Percentiles rank a stretch among this genome's conserved stretches.
Conservation (phyloP, 2,113 vertebrate genomes). For the Laticauda colubrina region DNA sequence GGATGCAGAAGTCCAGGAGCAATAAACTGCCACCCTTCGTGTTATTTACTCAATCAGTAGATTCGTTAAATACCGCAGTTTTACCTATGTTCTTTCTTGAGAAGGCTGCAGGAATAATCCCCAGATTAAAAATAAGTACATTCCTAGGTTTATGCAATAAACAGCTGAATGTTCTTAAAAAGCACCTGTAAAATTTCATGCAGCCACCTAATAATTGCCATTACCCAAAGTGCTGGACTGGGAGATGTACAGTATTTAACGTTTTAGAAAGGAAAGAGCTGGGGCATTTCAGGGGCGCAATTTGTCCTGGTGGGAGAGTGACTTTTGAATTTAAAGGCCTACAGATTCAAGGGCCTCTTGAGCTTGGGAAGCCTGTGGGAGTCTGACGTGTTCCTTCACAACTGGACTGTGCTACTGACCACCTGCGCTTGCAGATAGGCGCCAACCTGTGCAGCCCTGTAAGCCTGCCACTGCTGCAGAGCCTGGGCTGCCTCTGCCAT, state of each 20-base stretch:
- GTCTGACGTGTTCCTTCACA: not conserved
- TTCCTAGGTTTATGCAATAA: not conserved
- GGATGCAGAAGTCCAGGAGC: not conserved
- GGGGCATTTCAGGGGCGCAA: not conserved
- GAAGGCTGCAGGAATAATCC: not conserved
- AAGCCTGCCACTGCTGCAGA: not conserved
- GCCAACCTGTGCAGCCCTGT: not conserved
- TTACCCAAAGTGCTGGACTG: not conserved
- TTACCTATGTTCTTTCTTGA: not conserved
- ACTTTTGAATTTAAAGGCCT: not conserved
- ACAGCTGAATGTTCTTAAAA: not conserved
- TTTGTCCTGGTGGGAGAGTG: not conserved
- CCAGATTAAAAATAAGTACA: not conserved
- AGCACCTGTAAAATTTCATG: not conserved
- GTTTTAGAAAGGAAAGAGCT: not conserved
- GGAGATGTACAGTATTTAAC: not conserved
- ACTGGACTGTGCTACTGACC: not conserved
- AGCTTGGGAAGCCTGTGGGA: not conserved
- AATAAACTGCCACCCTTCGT: not conserved
- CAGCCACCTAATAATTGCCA: not conserved
- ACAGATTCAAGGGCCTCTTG: not conserved
- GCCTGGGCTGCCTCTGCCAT: not conserved
- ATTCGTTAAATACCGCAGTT: not conserved
- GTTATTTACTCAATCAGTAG: not conserved
- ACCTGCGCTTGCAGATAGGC: not conserved